phyloP scores from a whole-genome alignment of 2,797 vertebrate species.

The Orientallactaga sibirica region DNA sequence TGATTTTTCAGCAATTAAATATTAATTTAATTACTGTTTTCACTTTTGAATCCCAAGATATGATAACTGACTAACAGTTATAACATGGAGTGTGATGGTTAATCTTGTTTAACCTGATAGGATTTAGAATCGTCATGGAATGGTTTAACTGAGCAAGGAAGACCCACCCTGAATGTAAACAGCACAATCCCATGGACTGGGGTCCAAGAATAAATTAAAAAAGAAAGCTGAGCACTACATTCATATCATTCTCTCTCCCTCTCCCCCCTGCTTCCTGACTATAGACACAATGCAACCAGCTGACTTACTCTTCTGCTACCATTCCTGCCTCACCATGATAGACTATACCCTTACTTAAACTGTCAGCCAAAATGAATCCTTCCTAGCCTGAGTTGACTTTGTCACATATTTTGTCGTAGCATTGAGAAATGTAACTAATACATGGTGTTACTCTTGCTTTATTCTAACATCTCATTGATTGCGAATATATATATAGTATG shows the following conservation, averaged over 20 bases:
- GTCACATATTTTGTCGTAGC: background rate
- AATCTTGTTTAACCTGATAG: background rate
- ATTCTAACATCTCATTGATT: slow-evolving; percentile 53
- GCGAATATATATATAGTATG: background rate
- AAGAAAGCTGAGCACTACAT: background rate
- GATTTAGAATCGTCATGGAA: background rate
- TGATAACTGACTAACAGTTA: background rate
- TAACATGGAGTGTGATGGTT: background rate
- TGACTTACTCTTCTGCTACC: no score
- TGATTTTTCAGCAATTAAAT: slow-evolving; percentile 59
- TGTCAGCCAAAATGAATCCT: background rate
- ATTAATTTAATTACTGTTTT: slow-evolving; percentile 50
- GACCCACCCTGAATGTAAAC: background rate
- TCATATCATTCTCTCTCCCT: background rate
- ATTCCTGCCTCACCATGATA: background rate
- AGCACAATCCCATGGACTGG: background rate
- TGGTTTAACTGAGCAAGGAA: background rate
- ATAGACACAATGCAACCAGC: background rate
- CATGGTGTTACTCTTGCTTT: background rate
- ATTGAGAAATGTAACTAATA: background rate
- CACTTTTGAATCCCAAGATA: slow-evolving; percentile 19
- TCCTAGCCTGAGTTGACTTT: background rate
- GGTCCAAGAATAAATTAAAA: background rate
- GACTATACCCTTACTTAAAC: background rate
- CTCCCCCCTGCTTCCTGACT: background rate